Base-by-base conservation (phyloP, 2,113 vertebrate species). In the Siniperca chuatsi region DNA sequence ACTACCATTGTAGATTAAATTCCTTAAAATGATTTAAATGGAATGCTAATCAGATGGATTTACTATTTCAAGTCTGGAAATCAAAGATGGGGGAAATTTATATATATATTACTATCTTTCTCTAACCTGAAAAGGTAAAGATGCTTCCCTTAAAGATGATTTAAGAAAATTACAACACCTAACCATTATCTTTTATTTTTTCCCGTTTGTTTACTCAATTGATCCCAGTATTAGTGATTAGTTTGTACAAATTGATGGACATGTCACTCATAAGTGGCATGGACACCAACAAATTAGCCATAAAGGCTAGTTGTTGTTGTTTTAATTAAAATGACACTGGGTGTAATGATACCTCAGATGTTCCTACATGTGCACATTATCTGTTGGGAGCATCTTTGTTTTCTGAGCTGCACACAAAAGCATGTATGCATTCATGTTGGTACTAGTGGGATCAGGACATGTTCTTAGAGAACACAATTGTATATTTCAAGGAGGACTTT, bases 11-110 rank as follows among this genome's bases (percentile, higher is more conserved):
- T 20, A 15, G 79, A 81, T 85, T 70, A 54, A 65, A 74, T 23
- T 55, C 67, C 8, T 58, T 64, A 48, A 64, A 79, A 74, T 61
- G 15, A 66, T 25, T 75, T 57, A 52, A 69, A 82, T 66, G 18
- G 20, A 52, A 33, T 73, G 64, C 42, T 83, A 85, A 85, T 83
- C 64, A 90, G 35, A 33, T 42, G 6, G 44, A 10, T 42, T 23
- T 25, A 44, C 50, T 57, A 25, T 62, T 64, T 73, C 12, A 52
- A 77, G 20, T 35, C 46, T 40, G 21, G 25, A 52, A 70, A 57
- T 65, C 29, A 60, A 65, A 73, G 12, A 80, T 42, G 23, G 4
- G 37, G 21, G 8, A 68, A 44, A 46, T 48, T 10, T 46, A 75
- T 29, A 10, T 52, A 3, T 23, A 2, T 58, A 6, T 29, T 11